Evolutionary conservation across 2,797 vertebrate genomes (phyloP), one percentile per base, ranked within the genome.

Genomic region (Pantherophis vulpinus): DNA sequence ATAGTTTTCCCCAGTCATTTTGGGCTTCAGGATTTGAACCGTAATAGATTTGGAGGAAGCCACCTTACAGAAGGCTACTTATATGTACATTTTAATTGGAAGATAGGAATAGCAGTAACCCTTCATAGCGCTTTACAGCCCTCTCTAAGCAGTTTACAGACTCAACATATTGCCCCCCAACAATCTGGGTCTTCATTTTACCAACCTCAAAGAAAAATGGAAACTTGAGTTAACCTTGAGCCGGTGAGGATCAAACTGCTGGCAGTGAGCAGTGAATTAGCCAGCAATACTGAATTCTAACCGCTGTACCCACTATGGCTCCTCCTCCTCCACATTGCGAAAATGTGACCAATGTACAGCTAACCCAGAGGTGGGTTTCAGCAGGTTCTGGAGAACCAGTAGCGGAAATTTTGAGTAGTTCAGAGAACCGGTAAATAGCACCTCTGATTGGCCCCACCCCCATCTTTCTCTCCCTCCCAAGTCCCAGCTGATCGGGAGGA

Each of bases 271-370:
- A 66, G 29, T 70, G 29, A 66, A 66, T 66, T 66, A 16, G 2
- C 4, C 29, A 7, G 63, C 12, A 7, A 70, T 70, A 70, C 29
- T 70, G 29, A n/a, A 70, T 70, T 70, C 42, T 4, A 42, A 42
- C 42, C 3, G 42, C 13, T n/a, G n/a, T 2, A 1, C 5, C 29
- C 63, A 13, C 29, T 12, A n/a, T 0, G 1, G 29, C 63, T 70
- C 5, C 13, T 14, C 29, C 29, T 66, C 63, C 63, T 66, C 2
- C 2, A 37, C 37, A 37, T 86, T 61, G 2, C 51, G 9, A 56
- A 42, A 91, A 86, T 27, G 18, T 51, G 4, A 5, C 27, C 9
- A 2, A 47, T 4, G 42, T 8, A 32, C 42, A 42, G 3, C 2
- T 42, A 42, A 42, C 42, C 2, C 2, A 29, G 47, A 47, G 47